phyloP scores from a whole-genome alignment of 2,113 vertebrate genomes.

The Ginglymostoma cirratum region DNA sequence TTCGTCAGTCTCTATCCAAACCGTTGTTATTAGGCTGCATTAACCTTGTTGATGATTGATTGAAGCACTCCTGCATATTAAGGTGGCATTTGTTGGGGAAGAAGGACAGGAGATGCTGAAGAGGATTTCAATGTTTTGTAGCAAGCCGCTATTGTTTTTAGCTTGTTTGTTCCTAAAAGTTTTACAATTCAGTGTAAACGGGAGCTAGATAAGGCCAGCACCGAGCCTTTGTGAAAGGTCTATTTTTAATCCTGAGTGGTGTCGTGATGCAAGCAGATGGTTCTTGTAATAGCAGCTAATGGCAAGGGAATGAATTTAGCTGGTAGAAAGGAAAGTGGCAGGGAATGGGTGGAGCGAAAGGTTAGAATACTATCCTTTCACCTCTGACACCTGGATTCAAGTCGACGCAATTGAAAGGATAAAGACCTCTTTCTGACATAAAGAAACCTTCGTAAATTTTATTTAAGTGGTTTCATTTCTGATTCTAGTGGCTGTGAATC shows the following conservation, averaged over 20 bases:
- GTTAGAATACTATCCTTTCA: slow-evolving; percentile 13
- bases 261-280: not conserved
- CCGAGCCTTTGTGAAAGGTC: not conserved
- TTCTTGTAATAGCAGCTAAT: slow-evolving; percentile 17
- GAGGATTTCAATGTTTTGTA: slow-evolving; percentile 43
- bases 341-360: not conserved
- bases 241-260: slow-evolving; percentile 7
- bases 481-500: not conserved
- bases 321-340: not conserved
- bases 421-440: not conserved
- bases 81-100: slow-evolving; percentile 67
- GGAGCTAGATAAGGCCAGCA: not conserved
- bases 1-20: slow-evolving; percentile 62
- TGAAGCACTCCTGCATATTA: slow-evolving; percentile 54
- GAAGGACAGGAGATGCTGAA: slow-evolving; percentile 52
- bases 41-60: slow-evolving; percentile 73
- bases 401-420: not conserved
- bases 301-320: not conserved
- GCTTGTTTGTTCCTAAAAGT: slow-evolving; percentile 20
- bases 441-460: not conserved
- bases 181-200: not conserved
- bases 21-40: slow-evolving; percentile 70
- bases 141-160: slow-evolving; percentile 42
- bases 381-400: not conserved
- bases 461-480: not conserved